Conservation (phyloP, 2,888 invertebrate species). For the Coecobrya sp. region DNA sequence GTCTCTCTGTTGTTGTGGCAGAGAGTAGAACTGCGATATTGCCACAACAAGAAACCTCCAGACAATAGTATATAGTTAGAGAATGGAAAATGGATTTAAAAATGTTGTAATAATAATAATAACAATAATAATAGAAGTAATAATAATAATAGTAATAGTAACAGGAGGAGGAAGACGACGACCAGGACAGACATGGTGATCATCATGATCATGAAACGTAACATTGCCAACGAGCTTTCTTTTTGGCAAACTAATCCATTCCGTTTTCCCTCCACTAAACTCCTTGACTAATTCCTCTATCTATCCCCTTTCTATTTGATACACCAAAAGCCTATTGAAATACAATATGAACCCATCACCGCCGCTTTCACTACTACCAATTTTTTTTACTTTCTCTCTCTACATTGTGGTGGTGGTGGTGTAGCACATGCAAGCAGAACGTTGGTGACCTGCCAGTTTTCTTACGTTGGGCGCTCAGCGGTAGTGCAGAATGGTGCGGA, state of each 20-base stretch:
- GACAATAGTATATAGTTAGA: not conserved
- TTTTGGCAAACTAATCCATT: conserved; percentile 68
- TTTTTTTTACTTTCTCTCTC: not conserved
- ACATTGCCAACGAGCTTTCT: conserved; percentile 55
- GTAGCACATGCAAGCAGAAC: conserved; percentile 22
- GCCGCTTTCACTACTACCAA: not conserved
- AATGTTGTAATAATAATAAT: conserved; percentile 36
- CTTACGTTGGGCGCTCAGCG: conserved; percentile 16
- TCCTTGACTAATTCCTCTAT: conserved; percentile 58
- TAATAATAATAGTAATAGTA: conserved; percentile 1
- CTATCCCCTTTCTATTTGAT: conserved; percentile 32
- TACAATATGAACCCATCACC: conserved; percentile 29
- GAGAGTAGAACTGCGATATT: not conserved
- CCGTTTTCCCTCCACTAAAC: conserved; percentile 49
- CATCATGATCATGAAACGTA: conserved; percentile 40
- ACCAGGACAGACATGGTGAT: conserved; percentile 19
- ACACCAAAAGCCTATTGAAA: conserved; percentile 42
- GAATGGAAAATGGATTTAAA: conserved; percentile 37
- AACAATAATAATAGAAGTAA: conserved; percentile 6
- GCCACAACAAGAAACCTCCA: conserved; percentile 23
- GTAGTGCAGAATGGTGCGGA: not conserved
- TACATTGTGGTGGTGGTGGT: not conserved
- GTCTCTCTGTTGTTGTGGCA: conserved; percentile 29
- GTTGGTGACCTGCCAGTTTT: conserved; percentile 67
- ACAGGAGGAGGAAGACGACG: not conserved